phyloP scores from a whole-genome alignment of 2,888 invertebrate genomes.

The Drosophila percnosoma region DNA sequence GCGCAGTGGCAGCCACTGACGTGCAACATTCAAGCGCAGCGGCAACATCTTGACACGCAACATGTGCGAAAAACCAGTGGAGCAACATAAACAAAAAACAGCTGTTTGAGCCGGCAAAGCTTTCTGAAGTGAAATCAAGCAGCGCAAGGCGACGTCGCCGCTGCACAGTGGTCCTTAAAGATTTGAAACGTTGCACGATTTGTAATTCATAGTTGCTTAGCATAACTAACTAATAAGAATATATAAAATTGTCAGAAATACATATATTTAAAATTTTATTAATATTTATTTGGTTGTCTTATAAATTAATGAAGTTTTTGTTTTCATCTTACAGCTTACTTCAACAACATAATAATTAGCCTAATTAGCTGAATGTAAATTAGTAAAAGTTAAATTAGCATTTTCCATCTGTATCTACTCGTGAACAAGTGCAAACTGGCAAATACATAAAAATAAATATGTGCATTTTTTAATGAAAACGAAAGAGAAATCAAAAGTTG shows the following conservation, averaged over 20 bases:
- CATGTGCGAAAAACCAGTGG: slow-evolving; percentile 63
- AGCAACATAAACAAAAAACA: slow-evolving; percentile 80
- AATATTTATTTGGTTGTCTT: background rate
- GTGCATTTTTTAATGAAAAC: background rate
- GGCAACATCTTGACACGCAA: slow-evolving; percentile 53
- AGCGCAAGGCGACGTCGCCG: slow-evolving; percentile 44
- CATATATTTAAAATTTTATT: background rate
- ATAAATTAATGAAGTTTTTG: background rate
- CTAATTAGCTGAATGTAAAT: background rate
- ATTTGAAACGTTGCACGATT: background rate
- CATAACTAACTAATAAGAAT: background rate
- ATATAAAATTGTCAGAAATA: background rate
- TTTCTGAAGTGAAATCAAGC: slow-evolving; percentile 75
- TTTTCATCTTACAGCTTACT: background rate
- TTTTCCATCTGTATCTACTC: background rate
- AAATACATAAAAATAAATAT: background rate
- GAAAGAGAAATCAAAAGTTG: background rate
- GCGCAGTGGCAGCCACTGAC: slow-evolving; percentile 28
- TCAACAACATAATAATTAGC: background rate
- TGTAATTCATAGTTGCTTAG: too few species aligned
- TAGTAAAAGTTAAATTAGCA: background rate
- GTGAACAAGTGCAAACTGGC: background rate
- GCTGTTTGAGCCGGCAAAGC: slow-evolving; percentile 78
- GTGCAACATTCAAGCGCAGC: slow-evolving; percentile 51
- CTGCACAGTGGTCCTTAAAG: slow-evolving; percentile 34